Percentiles rank a stretch among this genome's conserved stretches.
These are phyloP conservation scores for Ursus arctos DNA, from an alignment of 2,113 vertebrate species.

Conservation along the genomic window DNA sequence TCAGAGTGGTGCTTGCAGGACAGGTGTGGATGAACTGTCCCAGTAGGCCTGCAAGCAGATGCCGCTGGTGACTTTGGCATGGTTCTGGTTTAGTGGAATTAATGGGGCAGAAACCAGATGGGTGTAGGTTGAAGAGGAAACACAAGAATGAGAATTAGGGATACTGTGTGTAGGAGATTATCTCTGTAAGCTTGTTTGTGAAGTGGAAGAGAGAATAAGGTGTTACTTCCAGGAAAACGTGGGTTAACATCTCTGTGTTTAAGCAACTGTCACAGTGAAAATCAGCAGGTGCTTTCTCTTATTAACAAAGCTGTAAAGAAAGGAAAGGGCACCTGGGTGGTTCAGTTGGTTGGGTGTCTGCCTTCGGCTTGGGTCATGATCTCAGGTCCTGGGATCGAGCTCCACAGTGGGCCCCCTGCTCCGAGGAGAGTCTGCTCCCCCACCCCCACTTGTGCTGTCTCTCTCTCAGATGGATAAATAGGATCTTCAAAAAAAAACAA, in stretches of 20 bases:
- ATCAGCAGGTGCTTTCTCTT: neutral
- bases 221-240: neutral
- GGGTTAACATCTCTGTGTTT: neutral
- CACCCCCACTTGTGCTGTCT: too few species aligned
- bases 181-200: neutral
- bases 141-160: neutral
- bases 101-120: neutral
- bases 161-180: neutral
- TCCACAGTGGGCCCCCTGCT: too few species aligned
- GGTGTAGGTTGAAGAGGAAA: neutral
- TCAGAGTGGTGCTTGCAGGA: neutral
- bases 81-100: neutral
- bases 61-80: fast-evolving
- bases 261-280: neutral
- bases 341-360: too few species aligned
- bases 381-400: too few species aligned
- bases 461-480: too few species aligned
- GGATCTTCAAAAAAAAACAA: too few species aligned
- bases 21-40: neutral
- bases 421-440: too few species aligned
- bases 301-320: neutral
- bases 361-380: too few species aligned
- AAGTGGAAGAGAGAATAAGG: neutral
- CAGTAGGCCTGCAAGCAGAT: neutral
- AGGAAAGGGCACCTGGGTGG: neutral